Conservation (phyloP, 2,113 vertebrate species). For the Anolis sagrei region DNA sequence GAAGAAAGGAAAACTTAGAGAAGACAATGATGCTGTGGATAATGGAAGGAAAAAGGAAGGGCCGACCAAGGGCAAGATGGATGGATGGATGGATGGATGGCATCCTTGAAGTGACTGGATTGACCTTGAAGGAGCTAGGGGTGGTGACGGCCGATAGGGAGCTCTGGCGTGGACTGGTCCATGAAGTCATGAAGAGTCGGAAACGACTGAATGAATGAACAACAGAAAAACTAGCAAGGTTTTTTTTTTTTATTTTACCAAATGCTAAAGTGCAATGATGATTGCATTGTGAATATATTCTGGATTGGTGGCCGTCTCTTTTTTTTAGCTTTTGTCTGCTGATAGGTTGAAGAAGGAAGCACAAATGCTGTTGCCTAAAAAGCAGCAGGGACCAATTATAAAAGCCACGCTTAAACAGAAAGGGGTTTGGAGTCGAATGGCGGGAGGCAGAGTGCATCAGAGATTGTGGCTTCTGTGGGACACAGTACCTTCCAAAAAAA, state of each 20-base stretch:
- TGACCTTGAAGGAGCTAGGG: too few species aligned
- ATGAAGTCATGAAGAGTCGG: too few species aligned
- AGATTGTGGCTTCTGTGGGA: neutral
- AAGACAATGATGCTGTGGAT: too few species aligned
- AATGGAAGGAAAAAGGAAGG: too few species aligned
- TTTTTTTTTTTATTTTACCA: neutral
- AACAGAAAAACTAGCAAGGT: neutral
- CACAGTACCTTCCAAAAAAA: neutral
- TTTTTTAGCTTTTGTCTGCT: neutral
- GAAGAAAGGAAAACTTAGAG: too few species aligned
- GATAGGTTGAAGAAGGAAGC: neutral
- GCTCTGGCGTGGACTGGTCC: too few species aligned
- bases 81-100: too few species aligned
- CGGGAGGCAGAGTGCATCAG: neutral
- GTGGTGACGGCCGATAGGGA: too few species aligned
- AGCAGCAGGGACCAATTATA: neutral
- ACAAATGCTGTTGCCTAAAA: neutral
- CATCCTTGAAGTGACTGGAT: too few species aligned
- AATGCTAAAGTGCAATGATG: neutral
- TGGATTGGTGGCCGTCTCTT: neutral
- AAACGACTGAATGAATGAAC: too few species aligned
- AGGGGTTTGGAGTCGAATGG: neutral
- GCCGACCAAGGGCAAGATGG: too few species aligned
- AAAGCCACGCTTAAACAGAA: neutral
- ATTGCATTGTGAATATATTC: neutral